These are phyloP conservation scores for Eumaeus atala DNA, from an alignment of 1,140 invertebrate species.

Conservation along the genomic window DNA sequence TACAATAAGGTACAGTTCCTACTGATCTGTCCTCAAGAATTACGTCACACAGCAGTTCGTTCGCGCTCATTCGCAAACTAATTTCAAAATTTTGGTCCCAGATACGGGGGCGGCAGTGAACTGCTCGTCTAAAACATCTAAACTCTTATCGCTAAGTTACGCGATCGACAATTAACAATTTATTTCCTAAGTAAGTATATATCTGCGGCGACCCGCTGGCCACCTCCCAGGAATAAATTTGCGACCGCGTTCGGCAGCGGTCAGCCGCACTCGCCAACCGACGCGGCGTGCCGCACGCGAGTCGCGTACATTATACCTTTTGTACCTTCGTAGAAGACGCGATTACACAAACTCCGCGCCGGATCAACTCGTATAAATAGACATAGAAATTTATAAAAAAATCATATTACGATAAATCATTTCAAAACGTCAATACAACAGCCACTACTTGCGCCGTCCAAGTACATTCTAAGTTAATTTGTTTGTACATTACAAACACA, in stretches of 20 bases:
- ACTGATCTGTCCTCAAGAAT: too few species aligned
- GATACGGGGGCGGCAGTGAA: conserved; percentile 33
- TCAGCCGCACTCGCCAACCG: conserved; percentile 26
- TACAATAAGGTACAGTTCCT: too few species aligned
- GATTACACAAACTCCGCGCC: conserved; percentile 36
- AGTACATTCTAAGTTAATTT: not conserved
- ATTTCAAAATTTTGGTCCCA: conserved; percentile 55
- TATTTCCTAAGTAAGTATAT: conserved; percentile 39
- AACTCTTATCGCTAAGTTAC: conserved; percentile 46
- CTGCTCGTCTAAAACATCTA: conserved; percentile 40
- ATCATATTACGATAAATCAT: too few species aligned
- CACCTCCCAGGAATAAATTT: conserved; percentile 31
- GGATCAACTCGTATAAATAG: conserved; percentile 1
- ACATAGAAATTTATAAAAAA: too few species aligned
- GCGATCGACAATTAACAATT: conserved; percentile 53
- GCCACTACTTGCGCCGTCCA: not conserved
- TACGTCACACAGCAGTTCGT: too few species aligned
- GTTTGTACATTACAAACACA: conserved; percentile 9
- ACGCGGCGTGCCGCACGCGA: conserved; percentile 10
- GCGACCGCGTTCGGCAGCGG: conserved; percentile 18
- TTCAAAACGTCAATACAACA: not conserved
- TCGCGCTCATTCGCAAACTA: too few species aligned
- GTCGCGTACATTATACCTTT: conserved; percentile 34
- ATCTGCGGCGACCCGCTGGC: conserved; percentile 20
- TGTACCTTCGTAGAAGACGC: conserved; percentile 48